Base-by-base conservation (phyloP, 2,888 invertebrate genomes). In the Acanthopleura granulata region DNA sequence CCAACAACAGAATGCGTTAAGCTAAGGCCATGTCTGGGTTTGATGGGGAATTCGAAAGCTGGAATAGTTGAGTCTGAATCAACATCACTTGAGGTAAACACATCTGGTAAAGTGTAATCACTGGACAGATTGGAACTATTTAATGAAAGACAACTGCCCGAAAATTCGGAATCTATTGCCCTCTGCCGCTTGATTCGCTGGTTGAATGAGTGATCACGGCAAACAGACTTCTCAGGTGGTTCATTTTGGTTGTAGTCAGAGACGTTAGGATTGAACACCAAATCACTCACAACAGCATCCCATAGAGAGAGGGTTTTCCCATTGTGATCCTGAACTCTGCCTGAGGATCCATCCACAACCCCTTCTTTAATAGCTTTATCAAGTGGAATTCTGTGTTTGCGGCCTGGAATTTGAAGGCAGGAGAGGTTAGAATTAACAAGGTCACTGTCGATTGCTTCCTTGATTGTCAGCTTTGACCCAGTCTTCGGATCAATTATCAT, bases 401-500 rank as follows among this genome's bases (percentile, higher is more conserved):
- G 29, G 1, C 50, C 29, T 57, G 61, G 51, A n/a, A 51, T 22
- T 57, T 51, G 72, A 15, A 72, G 15, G 18, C 29, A 72, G 16
- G 61, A 72, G 1, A 72, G 29, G 16, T 72, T 72, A 15, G 72
- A 75, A 74, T 84, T 82, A 62, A 87, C 82, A 4, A 97, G 93
- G 74, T 96, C 96, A 79, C 95, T 93, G 74, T 94, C 93, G 57
- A 98, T 93, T 0, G 98, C 98, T 91, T 96, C 94, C 74, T 93
- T 93, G 74, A 98, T 94, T 11, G 94, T 95, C 25, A 98, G 87
- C 3, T 94, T 90, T 81, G 95, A 94, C 66, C 96, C 96, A 78
- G 94, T 93, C 85, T 95, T 93, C 4, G 96, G 95, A 91, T 98
- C 97, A 9, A 94, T 91, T 76, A 98, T 94, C 80, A 93, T 93